A percentile compares a stretch with the other conserved stretches of the same genome.
Conservation (phyloP, 2,113 vertebrate genomes). For the Anas platyrhynchos region DNA sequence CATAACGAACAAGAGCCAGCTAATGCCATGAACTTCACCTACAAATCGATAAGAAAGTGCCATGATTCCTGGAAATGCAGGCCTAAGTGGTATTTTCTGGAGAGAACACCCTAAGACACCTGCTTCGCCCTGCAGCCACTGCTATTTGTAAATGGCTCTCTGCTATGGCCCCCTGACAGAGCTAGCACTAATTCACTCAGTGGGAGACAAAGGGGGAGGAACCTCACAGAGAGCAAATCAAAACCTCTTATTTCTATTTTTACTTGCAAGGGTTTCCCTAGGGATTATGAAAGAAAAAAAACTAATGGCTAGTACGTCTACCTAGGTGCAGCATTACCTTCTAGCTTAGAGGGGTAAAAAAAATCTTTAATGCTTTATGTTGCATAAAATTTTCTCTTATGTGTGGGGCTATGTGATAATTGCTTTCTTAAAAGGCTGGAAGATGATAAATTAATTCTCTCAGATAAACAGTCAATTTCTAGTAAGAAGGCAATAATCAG, state of each 20-base stretch:
- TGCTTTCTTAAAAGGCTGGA: background rate
- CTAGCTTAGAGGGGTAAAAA: background rate
- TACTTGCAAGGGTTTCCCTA: background rate
- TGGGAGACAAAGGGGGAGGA: background rate
- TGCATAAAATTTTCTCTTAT: background rate
- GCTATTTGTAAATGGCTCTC: background rate
- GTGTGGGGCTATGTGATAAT: background rate
- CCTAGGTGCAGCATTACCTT: background rate
- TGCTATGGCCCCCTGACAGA: background rate
- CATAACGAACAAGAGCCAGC: background rate
- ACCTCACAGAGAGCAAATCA: background rate
- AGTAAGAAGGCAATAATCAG: background rate
- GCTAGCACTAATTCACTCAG: fast-evolving
- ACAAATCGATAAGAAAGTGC: background rate
- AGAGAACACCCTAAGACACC: background rate
- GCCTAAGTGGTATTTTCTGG: background rate
- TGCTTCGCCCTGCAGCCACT: background rate
- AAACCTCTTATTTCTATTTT: background rate
- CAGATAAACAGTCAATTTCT: background rate
- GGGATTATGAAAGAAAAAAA: background rate
- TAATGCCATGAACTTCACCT: background rate
- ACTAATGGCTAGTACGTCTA: background rate
- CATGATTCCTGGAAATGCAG: fast-evolving
- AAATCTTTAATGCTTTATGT: background rate
- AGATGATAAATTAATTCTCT: background rate